Percentiles rank a stretch among this genome's conserved stretches.
Evolutionary conservation across 2,888 invertebrate genomes (phyloP).

Genomic region (Acanthopleura granulata): DNA sequence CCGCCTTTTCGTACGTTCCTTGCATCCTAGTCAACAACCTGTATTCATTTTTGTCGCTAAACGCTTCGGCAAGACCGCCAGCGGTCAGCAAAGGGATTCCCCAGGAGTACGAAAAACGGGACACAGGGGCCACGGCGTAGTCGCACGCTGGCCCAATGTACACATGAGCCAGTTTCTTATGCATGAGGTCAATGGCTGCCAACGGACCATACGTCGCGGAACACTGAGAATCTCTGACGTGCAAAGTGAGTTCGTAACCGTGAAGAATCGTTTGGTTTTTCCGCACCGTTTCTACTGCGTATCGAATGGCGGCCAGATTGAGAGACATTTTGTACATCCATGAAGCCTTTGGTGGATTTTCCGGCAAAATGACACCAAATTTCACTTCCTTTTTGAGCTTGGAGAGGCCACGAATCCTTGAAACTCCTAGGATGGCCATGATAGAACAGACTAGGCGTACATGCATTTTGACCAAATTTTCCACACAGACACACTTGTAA

Average conservation of each 20-base stretch:
- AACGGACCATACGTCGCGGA: slow-evolving; percentile 42
- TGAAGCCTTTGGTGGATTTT: slow-evolving; percentile 27
- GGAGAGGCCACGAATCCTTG: too few relatives aligned
- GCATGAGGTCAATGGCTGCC: slow-evolving; percentile 39
- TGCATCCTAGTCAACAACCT: slow-evolving; percentile 78
- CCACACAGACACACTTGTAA: too few relatives aligned
- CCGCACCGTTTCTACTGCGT: slow-evolving; percentile 43
- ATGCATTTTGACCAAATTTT: too few relatives aligned
- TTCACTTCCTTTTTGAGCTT: slow-evolving; percentile 19
- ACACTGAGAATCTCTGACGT: slow-evolving; percentile 40
- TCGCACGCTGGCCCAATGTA: slow-evolving; percentile 48
- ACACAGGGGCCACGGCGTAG: slow-evolving; percentile 87
- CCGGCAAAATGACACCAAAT: slow-evolving; percentile 43
- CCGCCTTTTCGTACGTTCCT: slow-evolving; percentile 38
- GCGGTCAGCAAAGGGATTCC: slow-evolving; percentile 83
- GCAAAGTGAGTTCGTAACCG: slow-evolving; percentile 18
- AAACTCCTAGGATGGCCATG: too few relatives aligned
- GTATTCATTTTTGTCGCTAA: slow-evolving; percentile 71
- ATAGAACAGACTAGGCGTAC: too few relatives aligned
- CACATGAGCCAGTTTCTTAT: slow-evolving; percentile 31
- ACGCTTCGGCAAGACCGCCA: slow-evolving; percentile 43
- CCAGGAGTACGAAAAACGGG: slow-evolving; percentile 89
- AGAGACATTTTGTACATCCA: slow-evolving; percentile 26
- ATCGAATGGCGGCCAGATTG: slow-evolving; percentile 49
- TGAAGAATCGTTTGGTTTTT: slow-evolving; percentile 23